Evolutionary conservation across 53 echinoderm and acorn worm genomes (phyloP).

Genomic region (Crossaster papposus): DNA sequence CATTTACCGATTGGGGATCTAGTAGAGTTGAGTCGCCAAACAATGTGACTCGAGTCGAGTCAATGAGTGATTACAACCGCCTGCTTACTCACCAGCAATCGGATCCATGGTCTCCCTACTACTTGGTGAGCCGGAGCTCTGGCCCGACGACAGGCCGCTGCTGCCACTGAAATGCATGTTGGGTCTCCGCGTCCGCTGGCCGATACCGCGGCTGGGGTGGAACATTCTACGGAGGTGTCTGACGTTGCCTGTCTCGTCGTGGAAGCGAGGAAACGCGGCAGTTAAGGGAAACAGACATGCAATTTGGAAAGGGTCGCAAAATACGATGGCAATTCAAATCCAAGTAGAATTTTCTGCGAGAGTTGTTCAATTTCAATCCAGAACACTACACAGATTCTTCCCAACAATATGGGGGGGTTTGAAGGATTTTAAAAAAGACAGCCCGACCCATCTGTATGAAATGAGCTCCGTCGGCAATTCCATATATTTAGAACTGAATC

Average conservation of each 20-base stretch:
- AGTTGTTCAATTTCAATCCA: too few relatives aligned
- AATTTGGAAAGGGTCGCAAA: background rate
- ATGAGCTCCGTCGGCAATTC: too few relatives aligned
- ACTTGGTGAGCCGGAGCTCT: constrained; percentile 93
- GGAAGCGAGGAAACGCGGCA: background rate
- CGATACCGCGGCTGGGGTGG: constrained; percentile 96
- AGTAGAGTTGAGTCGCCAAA: too few relatives aligned
- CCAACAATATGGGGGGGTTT: too few relatives aligned
- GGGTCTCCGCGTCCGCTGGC: constrained; percentile 85
- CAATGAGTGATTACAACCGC: background rate
- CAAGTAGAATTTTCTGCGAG: too few relatives aligned
- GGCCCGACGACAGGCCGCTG: constrained; percentile 81
- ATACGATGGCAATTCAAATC: background rate
- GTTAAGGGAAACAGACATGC: constrained; percentile 58
- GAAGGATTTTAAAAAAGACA: too few relatives aligned
- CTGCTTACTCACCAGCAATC: constrained; percentile 80
- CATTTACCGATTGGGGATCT: too few relatives aligned
- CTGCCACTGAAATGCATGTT: constrained; percentile 99
- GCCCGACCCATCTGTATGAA: too few relatives aligned
- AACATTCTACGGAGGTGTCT: constrained; percentile 98
- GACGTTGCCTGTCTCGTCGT: constrained; percentile 95
- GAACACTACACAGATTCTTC: too few relatives aligned
- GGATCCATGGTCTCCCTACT: constrained; percentile 99
- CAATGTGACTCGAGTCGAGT: too few relatives aligned
- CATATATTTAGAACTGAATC: too few relatives aligned